Evolutionary conservation across 2,113 vertebrate species (phyloP), one percentile per base, ranked within the genome.

Genomic region (Egretta garzetta): DNA sequence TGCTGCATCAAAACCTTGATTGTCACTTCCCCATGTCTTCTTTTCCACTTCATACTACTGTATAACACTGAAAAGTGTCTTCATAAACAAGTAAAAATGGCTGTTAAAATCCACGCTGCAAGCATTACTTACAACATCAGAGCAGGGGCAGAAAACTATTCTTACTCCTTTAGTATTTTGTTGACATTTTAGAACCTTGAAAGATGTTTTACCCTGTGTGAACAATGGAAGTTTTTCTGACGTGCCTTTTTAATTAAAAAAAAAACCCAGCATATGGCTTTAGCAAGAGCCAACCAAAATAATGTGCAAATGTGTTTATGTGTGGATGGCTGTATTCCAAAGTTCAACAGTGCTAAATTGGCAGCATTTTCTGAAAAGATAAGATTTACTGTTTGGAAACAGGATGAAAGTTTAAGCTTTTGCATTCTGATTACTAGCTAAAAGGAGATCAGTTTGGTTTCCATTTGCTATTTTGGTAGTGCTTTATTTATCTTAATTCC

Each of bases 341-440:
- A 74, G 47, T 80, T 92, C 73, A 85, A 50, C 43, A 60, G 45
- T 53, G 27, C 45, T 77, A 84, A 83, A 84, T 52, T 84, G 58
- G 49, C 92, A 97, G 27, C 41, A 21, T 81, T 79, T 90, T 77
- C 80, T 90, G 86, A 90, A 96, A 93, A 83, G 35, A 80, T 55
- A 60, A 80, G 84, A 80, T 93, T 94, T 90, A 83, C 21, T 77
- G 45, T 94, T 96, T 90, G 86, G 39, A 60, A 93, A 87, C 60
- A 94, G 47, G 63, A 95, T 68, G n/a, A 52, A 80, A 90, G 84
- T 81, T 94, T 67, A 77, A 76, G 43, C 45, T 79, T 84, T 77
- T 84, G 9, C 35, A 66, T 87, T 91, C 43, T 1, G 2, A 88
- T 53, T 74, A 30, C 88, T 33, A 60, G 52, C 52, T 80, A 58